These are phyloP conservation scores for Bolborhynchus lineola DNA, from an alignment of 2,113 vertebrate species.

Conservation along the genomic window DNA sequence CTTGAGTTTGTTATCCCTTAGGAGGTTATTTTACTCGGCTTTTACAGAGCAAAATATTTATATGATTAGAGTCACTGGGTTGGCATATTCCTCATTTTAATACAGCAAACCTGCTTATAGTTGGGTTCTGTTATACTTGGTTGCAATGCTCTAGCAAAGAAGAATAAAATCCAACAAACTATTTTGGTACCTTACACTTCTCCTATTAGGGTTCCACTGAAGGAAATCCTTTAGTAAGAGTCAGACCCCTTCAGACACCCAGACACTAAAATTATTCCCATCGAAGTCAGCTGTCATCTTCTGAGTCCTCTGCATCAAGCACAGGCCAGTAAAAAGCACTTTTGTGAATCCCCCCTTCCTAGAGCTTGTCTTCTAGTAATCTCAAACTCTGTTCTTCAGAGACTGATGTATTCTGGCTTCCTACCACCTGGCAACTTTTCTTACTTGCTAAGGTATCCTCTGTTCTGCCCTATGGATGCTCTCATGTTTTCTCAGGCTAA, in stretches of 20 bases:
- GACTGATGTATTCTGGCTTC: neutral
- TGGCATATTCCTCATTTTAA: neutral
- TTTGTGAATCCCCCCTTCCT: neutral
- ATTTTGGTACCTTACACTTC: neutral
- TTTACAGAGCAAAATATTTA: neutral
- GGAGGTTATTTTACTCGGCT: neutral
- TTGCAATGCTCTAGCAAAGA: neutral
- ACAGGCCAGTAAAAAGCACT: neutral
- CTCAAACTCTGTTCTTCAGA: neutral
- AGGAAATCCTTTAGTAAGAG: neutral
- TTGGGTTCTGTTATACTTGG: neutral
- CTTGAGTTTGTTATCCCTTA: neutral
- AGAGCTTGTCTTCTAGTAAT: neutral
- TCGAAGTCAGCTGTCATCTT: neutral
- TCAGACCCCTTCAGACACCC: neutral
- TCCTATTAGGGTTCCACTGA: neutral
- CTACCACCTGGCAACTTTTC: neutral
- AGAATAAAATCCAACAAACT: neutral
- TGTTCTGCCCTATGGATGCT: neutral
- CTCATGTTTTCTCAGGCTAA: neutral
- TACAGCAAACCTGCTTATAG: neutral
- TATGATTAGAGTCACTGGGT: neutral
- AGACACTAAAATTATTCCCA: neutral
- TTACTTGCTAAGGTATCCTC: neutral
- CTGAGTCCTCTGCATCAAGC: neutral